These are phyloP conservation scores for Nomada fucata DNA, from an alignment of 2,888 invertebrate genomes.

Conservation along the genomic window DNA sequence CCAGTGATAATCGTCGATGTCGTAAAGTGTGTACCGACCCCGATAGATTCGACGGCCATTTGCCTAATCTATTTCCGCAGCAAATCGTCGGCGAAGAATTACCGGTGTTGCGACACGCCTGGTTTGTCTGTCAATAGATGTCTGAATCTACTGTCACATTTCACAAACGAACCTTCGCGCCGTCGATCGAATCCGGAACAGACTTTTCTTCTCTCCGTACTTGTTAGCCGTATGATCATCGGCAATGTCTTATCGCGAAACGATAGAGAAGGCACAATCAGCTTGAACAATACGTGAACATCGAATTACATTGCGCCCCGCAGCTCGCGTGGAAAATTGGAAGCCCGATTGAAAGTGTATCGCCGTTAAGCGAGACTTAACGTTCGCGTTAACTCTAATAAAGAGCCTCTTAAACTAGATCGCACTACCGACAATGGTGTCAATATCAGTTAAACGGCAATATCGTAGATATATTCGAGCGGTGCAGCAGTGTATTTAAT, in stretches of 20 bases:
- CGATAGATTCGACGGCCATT: constrained; percentile 22
- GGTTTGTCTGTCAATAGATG: constrained; percentile 4
- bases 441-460: constrained; percentile 4
- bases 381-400: neutral
- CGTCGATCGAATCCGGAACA: constrained; percentile 10
- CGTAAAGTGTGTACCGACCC: constrained; percentile 13
- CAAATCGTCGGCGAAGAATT: constrained; percentile 16
- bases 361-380: neutral
- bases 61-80: constrained; percentile 15
- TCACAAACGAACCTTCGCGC: constrained; percentile 24
- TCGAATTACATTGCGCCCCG: neutral
- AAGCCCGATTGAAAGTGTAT: too few relatives aligned
- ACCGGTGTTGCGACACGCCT: neutral
- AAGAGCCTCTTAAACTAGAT: constrained; percentile 32
- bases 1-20: neutral
- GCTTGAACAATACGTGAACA: neutral
- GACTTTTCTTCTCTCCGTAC: neutral
- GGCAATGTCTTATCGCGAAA: neutral
- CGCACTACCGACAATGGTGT: neutral
- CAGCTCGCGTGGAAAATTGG: neutral
- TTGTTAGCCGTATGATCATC: neutral
- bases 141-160: neutral
- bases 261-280: too few relatives aligned
- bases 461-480: constrained; percentile 13
- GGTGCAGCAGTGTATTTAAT: constrained; percentile 10